phyloP scores from a whole-genome alignment of 2,797 vertebrate genomes.

The Sebastes paucispinis region DNA sequence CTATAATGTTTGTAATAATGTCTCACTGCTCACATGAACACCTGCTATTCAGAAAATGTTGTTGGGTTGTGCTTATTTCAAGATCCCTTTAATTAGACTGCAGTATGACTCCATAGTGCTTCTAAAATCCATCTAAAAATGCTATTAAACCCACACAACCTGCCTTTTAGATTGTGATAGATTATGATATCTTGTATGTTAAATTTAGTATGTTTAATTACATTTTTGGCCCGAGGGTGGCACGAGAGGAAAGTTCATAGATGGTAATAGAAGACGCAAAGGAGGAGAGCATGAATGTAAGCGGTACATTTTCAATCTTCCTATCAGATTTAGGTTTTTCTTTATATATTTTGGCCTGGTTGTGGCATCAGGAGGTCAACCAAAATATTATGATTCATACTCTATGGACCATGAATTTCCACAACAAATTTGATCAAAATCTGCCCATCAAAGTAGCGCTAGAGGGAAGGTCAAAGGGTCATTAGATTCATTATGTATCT shows the following conservation, averaged over 20 bases:
- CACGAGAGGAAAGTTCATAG: background rate
- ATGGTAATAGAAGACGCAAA: background rate
- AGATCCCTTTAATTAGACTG: constrained; percentile 8
- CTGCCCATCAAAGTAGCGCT: background rate
- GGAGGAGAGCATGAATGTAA: background rate
- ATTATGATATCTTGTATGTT: background rate
- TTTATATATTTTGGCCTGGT: background rate
- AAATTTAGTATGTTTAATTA: background rate
- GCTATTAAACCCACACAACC: background rate
- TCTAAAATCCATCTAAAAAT: constrained; percentile 7
- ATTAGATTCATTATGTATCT: background rate
- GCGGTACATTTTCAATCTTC: background rate
- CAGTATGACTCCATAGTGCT: background rate
- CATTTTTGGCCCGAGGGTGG: background rate
- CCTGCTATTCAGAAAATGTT: constrained; percentile 13
- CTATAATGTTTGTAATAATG: background rate
- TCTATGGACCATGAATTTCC: background rate
- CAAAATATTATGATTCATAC: background rate
- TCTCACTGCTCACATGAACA: constrained; percentile 16
- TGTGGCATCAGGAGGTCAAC: background rate
- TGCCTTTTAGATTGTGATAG: background rate
- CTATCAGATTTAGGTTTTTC: background rate
- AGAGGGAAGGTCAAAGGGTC: constrained; percentile 3
- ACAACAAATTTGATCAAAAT: constrained; percentile 15
- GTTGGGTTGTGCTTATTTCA: constrained; percentile 2